Percentiles rank a stretch among this genome's conserved stretches.
Evolutionary conservation across 2,888 invertebrate genomes (phyloP).

Genomic region (Penaeus monodon): DNA sequence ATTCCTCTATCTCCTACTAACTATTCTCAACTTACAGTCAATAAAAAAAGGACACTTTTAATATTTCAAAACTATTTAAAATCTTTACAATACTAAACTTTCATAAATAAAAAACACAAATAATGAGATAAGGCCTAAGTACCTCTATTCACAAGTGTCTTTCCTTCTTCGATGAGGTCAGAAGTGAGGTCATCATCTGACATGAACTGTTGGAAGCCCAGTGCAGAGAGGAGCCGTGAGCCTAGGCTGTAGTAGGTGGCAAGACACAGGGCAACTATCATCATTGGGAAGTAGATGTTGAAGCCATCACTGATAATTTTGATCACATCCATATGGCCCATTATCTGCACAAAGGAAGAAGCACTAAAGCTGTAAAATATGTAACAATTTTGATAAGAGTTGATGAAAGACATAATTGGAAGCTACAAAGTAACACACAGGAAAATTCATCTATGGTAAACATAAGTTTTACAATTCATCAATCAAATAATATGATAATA

Average conservation of each 20-base stretch:
- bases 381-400: no score
- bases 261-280: slow-evolving; percentile 90
- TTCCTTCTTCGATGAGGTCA: slow-evolving; percentile 93
- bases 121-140: not conserved
- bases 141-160: slow-evolving; percentile 88
- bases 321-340: slow-evolving; percentile 99
- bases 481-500: no score
- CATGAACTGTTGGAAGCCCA: slow-evolving; percentile 96
- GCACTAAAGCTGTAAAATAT: no score
- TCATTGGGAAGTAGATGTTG: slow-evolving; percentile 99
- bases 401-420: no score
- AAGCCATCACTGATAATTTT: slow-evolving; percentile 97
- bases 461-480: no score
- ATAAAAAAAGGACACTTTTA: no score
- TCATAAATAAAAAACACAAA: not conserved
- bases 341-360: slow-evolving; percentile 77
- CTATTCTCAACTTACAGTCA: no score
- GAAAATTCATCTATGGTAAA: no score
- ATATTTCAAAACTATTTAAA: not conserved
- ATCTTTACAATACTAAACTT: no score
- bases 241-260: slow-evolving; percentile 96
- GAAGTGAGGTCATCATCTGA: slow-evolving; percentile 93
- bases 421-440: no score
- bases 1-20: no score
- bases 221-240: slow-evolving; percentile 85